Evolutionary conservation across 2,888 invertebrate species (phyloP), one percentile per base, ranked within the genome.

Genomic region (Dryadula phaetusa): DNA sequence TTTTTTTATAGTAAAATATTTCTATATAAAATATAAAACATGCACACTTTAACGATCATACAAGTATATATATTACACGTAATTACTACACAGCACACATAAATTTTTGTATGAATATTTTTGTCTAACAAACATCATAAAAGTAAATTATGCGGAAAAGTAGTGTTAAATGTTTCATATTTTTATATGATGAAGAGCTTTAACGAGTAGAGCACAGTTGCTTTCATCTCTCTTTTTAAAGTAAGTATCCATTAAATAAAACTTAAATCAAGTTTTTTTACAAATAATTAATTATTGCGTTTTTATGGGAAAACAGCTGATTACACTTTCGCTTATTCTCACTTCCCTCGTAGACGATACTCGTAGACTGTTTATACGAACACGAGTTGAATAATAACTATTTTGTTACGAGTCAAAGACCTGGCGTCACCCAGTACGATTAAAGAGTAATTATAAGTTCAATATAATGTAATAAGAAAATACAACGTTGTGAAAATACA

Each of bases 401-500:
- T 68, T 62, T 64, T n/a, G 16, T 56, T 40, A n/a, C 18, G 64
- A 63, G 73, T 72, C 74, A 73, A 66, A 70, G 72, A 72, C 70
- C 71, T 70, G 22, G 20, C 49, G 56, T 56, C 52, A 56, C 63
- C 10, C 20, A 32, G 10, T 67, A 60, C 58, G 66, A 69, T 69
- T 68, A 71, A 69, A 71, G 3, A 16, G 3, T 28, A 3, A 49
- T 49, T 25, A 49, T 22, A 14, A 2, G 7, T 28, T 49, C 14
- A 46, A 8, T 49, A 49, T 25, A 49, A n/a, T 49, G 6, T 67
- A 54, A 69, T 53, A 44, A 47, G 49, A 58, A 28, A 25, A 54
- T 54, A 42, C 20, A n/a, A 7, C 8, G 10, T 52, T 20, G 18
- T 10, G 12, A 14, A 25, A n/a, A n/a, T n/a, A n/a, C n/a, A n/a